Percentiles rank a stretch among this genome's conserved stretches.
phyloP scores from a whole-genome alignment of 2,888 invertebrate genomes.

The Acholoe squamosa region DNA sequence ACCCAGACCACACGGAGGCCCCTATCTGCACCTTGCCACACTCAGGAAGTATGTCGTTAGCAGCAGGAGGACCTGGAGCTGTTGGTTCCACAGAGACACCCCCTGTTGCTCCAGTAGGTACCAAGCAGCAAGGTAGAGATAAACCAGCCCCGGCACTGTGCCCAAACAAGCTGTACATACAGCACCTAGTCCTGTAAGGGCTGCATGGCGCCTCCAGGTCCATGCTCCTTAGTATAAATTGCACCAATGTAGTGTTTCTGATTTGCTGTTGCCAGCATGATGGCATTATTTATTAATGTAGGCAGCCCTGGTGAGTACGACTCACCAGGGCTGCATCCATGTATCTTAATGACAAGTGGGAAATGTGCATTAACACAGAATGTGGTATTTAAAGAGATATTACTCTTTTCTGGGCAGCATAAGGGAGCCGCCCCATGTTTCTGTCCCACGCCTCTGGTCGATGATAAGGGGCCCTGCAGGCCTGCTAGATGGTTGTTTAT shows the following conservation, averaged over 20 bases:
- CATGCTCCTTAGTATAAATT: no score
- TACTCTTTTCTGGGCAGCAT: neutral
- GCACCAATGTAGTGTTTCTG: no score
- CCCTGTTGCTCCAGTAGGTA: neutral
- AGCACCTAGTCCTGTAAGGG: no score
- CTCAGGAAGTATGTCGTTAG: neutral
- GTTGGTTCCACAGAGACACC: neutral
- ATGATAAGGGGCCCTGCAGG: neutral
- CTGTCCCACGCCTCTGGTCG: neutral
- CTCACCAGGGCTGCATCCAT: conserved; percentile 9
- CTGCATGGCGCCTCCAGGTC: no score
- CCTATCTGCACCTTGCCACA: neutral
- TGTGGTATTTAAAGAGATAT: no score
- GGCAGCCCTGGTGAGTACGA: no score
- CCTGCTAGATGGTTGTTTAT: conserved; percentile 8
- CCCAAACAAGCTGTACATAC: no score
- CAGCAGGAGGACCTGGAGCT: neutral
- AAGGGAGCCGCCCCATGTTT: conserved; percentile 20
- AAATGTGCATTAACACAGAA: no score
- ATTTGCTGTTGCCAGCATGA: no score
- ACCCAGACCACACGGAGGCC: no score
- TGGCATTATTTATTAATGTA: no score
- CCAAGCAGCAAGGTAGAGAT: neutral
- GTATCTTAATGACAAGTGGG: no score
- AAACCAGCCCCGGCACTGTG: neutral